Evolutionary conservation across 2,113 vertebrate genomes (phyloP).

Genomic region (Passer montanus): DNA sequence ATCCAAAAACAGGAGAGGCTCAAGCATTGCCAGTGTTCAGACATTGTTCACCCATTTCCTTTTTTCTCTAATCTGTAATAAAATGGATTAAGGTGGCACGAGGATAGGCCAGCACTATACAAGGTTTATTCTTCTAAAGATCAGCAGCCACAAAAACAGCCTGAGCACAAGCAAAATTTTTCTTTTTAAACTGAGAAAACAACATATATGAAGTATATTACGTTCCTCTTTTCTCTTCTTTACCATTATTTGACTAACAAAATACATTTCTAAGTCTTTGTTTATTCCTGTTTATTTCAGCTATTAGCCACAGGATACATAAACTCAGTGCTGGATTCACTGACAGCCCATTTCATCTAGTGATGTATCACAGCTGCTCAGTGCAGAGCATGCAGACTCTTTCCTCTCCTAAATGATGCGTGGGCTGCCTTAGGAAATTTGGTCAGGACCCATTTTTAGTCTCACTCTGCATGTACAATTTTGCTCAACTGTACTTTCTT

Average conservation of each 20-base stretch:
- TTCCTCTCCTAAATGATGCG: neutral
- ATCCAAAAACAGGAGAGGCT: neutral
- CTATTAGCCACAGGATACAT: neutral
- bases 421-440: neutral
- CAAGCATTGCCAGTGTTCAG: rapidly evolving
- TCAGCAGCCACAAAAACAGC: neutral
- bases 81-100: neutral
- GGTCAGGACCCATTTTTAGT: neutral
- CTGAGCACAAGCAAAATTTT: neutral
- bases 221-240: neutral
- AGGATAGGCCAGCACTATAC: neutral
- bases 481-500: neutral
- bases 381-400: neutral
- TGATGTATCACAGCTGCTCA: neutral
- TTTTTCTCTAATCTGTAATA: neutral
- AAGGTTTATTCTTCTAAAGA: neutral
- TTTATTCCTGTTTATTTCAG: neutral
- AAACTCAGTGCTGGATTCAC: neutral
- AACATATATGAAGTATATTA: neutral
- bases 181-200: neutral
- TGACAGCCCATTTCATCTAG: neutral
- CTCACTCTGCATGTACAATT: neutral
- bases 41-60: neutral
- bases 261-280: neutral
- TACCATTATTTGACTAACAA: neutral